Base-by-base conservation (phyloP, 2,888 invertebrate species). In the Endomychus coccineus region DNA sequence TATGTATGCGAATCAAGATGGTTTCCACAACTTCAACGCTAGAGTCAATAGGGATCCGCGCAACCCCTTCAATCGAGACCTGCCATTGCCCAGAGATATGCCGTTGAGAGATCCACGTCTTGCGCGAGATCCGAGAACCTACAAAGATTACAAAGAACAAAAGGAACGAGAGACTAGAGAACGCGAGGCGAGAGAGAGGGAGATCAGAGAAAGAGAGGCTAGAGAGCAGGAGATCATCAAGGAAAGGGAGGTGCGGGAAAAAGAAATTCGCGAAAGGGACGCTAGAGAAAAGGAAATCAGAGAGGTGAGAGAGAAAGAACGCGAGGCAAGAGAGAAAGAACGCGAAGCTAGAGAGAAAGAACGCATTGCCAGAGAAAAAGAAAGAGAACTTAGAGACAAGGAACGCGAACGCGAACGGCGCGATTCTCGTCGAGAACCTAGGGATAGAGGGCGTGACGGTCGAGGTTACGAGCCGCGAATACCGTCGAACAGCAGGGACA, bases 111-210 rank as follows among this genome's bases (percentile, higher is more conserved):
- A n/a, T n/a, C n/a, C n/a, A n/a, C n/a, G n/a, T n/a, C n/a, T n/a
- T n/a, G n/a, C n/a, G n/a, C n/a, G n/a, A n/a, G n/a, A n/a, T n/a
- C n/a, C n/a, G 6, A 37, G 27, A 27, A 37, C 36, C 2, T 37
- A 37, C 21, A 25, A 28, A 13, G 34, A 39, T 7, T 22, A 39
- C 11, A 34, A 27, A 16, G 39, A 39, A 27, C 34, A 30, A 21
- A 32, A 35, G 16, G 34, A 39, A 27, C 16, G 24, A 12, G 39
- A 39, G 10, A 27, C 19, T 9, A 24, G 39, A 23, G 27, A 36
- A 27, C 24, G 35, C 16, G 29, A 38, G 27, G 17, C 25, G 33
- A 17, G 36, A 2, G 36, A 36, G 19, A 43, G 24, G 13, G 27
- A 30, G 12, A 11, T 25, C 2, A 27, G 37, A 4, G 37, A 43